A percentile compares a stretch with the other conserved stretches of the same genome.
phyloP scores from a whole-genome alignment of 2,113 vertebrate species.

The Odocoileus hemionus region DNA sequence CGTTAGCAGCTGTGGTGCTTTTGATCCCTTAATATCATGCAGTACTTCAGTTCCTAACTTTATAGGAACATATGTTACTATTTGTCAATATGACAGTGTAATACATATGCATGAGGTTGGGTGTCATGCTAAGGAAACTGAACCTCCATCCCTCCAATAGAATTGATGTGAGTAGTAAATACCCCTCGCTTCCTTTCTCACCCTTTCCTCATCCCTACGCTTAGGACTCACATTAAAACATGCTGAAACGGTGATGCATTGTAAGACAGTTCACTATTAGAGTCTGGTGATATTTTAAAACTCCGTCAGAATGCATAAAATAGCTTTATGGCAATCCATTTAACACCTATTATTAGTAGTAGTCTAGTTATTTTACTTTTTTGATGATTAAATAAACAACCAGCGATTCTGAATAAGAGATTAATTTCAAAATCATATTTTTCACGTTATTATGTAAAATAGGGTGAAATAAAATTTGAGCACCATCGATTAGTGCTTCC shows the following conservation, averaged over 20 bases:
- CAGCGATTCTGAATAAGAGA: background rate
- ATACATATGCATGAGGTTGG: slow-evolving; percentile 39
- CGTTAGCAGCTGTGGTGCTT: slow-evolving; percentile 11
- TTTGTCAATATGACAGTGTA: slow-evolving; percentile 7
- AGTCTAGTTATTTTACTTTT: background rate
- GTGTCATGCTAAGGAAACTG: background rate
- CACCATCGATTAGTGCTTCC: background rate
- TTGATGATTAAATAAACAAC: background rate
- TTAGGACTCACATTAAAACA: background rate
- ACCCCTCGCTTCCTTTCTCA: background rate
- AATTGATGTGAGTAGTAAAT: background rate
- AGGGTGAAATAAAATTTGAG: background rate
- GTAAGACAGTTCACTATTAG: background rate
- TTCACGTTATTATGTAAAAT: background rate
- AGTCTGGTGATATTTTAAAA: background rate
- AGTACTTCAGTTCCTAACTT: background rate
- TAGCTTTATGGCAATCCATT: background rate
- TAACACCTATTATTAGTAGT: background rate
- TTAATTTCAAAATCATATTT: background rate
- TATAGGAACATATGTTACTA: slow-evolving; percentile 35
- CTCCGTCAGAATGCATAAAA: background rate
- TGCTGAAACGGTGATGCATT: background rate
- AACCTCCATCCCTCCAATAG: background rate
- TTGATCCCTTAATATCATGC: background rate
- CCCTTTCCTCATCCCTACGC: background rate